Conservation (phyloP, 2,888 invertebrate genomes). For the Drosophila suboccidentalis region DNA sequence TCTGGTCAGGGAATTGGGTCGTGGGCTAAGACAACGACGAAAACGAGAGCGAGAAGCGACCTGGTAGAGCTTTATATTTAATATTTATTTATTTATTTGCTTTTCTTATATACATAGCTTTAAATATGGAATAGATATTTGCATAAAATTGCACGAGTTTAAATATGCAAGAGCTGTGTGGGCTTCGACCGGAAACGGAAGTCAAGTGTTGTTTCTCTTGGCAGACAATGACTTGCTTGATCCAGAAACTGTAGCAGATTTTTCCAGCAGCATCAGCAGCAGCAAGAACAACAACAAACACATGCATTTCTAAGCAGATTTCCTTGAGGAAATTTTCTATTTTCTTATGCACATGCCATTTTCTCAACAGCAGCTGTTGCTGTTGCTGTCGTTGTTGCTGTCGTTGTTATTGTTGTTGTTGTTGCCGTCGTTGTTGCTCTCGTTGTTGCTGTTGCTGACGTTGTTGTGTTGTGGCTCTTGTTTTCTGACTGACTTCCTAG, state of each 20-base stretch:
- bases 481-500: conserved; percentile 45
- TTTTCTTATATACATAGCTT: conserved; percentile 35
- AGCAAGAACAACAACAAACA: conserved; percentile 42
- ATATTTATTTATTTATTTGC: conserved; percentile 69
- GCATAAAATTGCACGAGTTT: conserved; percentile 51
- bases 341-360: conserved; percentile 73
- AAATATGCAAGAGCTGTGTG: conserved; percentile 53
- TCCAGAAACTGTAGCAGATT: conserved; percentile 65
- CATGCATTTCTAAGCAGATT: conserved; percentile 75
- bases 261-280: conserved; percentile 51
- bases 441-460: conserved; percentile 20
- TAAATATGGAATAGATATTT: conserved; percentile 66
- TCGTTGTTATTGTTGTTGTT: conserved; percentile 22
- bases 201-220: conserved; percentile 59
- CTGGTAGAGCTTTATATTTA: conserved; percentile 24
- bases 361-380: conserved; percentile 63
- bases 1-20: conserved; percentile 1
- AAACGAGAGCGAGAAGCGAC: conserved; percentile 1
- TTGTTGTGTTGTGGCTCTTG: conserved; percentile 29
- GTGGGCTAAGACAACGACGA: conserved; percentile 12
- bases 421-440: conserved; percentile 27
- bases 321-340: conserved; percentile 71
- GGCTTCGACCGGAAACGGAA: conserved; percentile 70
- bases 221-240: conserved; percentile 60
- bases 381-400: conserved; percentile 24